Conservation (phyloP, 2,113 vertebrate genomes). For the Pithys albifrons region DNA sequence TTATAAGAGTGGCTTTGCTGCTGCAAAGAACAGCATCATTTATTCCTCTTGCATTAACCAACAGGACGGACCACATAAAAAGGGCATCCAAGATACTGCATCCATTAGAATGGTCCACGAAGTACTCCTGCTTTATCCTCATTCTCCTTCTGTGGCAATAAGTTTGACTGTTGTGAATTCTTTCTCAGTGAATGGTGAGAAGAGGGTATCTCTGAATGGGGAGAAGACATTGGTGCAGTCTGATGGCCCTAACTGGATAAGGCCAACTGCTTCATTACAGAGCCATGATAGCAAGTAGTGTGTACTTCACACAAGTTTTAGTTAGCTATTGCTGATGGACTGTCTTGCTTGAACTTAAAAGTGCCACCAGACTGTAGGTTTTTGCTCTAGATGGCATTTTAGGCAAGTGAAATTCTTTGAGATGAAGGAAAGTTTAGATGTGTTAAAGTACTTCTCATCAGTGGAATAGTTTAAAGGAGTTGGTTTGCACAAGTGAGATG, state of each 20-base stretch:
- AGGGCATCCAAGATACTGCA: fast-evolving
- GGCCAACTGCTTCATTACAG: not conserved
- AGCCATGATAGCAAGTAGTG: not conserved
- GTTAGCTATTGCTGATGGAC: not conserved
- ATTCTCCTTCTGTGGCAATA: not conserved
- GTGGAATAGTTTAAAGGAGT: not conserved
- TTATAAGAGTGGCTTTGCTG: not conserved
- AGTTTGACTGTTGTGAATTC: not conserved
- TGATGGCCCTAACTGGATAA: not conserved
- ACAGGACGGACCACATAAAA: not conserved
- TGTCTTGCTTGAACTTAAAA: not conserved
- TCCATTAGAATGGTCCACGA: no score
- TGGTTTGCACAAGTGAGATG: not conserved
- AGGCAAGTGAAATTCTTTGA: not conserved
- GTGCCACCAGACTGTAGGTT: not conserved
- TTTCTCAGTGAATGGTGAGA: not conserved
- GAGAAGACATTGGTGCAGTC: not conserved
- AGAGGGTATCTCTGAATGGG: not conserved
- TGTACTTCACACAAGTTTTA: not conserved
- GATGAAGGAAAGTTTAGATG: not conserved
- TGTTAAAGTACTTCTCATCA: not conserved
- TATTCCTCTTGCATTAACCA: not conserved
- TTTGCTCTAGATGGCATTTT: not conserved
- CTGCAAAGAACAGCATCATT: not conserved
- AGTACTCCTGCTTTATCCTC: not conserved